A percentile compares a stretch with the other conserved stretches of the same genome.
These are phyloP conservation scores for Vanacampus margaritifer DNA, from an alignment of 2,113 vertebrate species.

Conservation along the genomic window DNA sequence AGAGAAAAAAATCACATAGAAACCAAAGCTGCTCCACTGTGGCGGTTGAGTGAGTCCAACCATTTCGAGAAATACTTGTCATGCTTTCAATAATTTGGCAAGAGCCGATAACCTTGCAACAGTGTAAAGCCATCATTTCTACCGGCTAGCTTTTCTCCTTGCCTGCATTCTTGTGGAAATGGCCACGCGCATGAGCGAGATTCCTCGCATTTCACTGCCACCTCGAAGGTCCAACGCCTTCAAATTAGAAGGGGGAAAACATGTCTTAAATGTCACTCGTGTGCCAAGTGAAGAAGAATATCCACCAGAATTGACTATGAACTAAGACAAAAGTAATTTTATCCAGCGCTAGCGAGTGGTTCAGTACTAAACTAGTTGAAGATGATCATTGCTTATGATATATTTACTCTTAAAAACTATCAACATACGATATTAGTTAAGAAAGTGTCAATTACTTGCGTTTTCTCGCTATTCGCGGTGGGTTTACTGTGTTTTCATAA, in stretches of 20 bases:
- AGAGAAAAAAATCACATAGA: slow-evolving; percentile 10
- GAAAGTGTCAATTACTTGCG: background rate
- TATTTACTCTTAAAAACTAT: too few species aligned
- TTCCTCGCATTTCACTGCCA: slow-evolving; percentile 38
- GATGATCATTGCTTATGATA: too few species aligned
- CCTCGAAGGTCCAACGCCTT: background rate
- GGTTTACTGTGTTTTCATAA: slow-evolving; percentile 31
- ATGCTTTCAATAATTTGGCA: slow-evolving; percentile 56
- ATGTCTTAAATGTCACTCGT: too few species aligned
- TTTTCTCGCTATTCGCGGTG: background rate
- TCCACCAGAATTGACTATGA: background rate
- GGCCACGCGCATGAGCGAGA: slow-evolving; percentile 26
- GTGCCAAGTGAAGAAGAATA: background rate
- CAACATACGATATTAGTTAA: background rate
- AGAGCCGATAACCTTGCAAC: slow-evolving; percentile 41
- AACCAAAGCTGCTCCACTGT: slow-evolving; percentile 29
- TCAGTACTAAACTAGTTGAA: too few species aligned
- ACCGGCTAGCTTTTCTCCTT: slow-evolving; percentile 43
- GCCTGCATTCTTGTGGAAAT: slow-evolving; percentile 63
- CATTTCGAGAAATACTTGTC: slow-evolving; percentile 44
- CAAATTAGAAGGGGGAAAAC: background rate
- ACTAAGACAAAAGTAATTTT: too few species aligned
- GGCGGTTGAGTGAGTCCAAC: slow-evolving; percentile 7
- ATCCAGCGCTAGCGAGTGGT: too few species aligned
- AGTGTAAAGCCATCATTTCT: slow-evolving; percentile 37